These are phyloP conservation scores for Sebastes glaucus DNA, from an alignment of 2,797 vertebrate species.

Conservation along the genomic window DNA sequence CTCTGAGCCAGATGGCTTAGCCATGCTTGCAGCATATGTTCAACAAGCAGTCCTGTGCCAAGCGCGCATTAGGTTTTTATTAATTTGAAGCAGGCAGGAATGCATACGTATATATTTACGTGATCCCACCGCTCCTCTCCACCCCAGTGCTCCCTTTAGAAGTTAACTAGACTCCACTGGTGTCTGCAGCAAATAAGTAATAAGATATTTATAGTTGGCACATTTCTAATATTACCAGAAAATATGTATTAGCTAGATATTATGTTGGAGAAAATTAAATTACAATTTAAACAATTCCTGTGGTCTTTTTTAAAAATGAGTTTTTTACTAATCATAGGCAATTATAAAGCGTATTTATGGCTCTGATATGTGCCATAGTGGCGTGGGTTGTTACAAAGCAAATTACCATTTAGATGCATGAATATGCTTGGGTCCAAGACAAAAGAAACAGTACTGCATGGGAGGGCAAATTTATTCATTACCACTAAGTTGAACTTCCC, in stretches of 20 bases:
- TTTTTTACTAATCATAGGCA: conserved; percentile 42
- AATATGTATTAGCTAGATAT: background rate
- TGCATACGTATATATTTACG: conserved; percentile 95
- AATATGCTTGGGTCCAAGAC: conserved; percentile 74
- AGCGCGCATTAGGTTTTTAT: conserved; percentile 95
- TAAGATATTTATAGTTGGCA: conserved; percentile 13
- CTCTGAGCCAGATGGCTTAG: conserved; percentile 99
- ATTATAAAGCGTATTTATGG: conserved; percentile 47
- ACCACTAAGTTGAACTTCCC: conserved; percentile 98
- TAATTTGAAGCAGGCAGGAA: conserved; percentile 95
- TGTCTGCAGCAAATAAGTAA: conserved; percentile 42
- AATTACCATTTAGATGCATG: conserved; percentile 74
- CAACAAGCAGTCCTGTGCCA: conserved; percentile 95
- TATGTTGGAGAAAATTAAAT: background rate
- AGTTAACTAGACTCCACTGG: conserved; percentile 58
- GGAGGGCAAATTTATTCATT: conserved; percentile 96
- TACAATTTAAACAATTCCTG: conserved; percentile 18
- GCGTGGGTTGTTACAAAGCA: conserved; percentile 52
- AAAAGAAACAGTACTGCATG: conserved; percentile 92
- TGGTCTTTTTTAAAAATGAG: conserved; percentile 8
- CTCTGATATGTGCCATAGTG: conserved; percentile 31
- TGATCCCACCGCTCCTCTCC: conserved; percentile 76
- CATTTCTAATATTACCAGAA: conserved; percentile 6
- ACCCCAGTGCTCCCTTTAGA: conserved; percentile 50
- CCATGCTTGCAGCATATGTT: conserved; percentile 99